Evolutionary conservation across 2,888 invertebrate genomes (phyloP).

Genomic region (Bombylius major): DNA sequence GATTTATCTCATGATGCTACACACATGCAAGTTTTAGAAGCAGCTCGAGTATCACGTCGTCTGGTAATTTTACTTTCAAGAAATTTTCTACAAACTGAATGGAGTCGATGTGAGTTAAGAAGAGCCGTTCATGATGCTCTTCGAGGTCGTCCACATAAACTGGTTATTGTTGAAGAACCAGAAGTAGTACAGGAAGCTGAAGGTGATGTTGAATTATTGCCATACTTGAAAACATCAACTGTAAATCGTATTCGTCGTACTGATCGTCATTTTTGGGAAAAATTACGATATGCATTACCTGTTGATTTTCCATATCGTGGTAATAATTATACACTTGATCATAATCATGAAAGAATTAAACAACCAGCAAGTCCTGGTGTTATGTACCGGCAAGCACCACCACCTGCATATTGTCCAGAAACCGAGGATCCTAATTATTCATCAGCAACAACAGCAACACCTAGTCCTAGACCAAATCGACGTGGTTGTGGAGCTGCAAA

Average conservation of each 20-base stretch:
- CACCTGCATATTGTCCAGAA: slow-evolving; percentile 34
- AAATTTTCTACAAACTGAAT: slow-evolving; percentile 87
- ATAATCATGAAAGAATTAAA: slow-evolving; percentile 35
- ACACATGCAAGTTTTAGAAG: slow-evolving; percentile 53
- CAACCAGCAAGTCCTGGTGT: slow-evolving; percentile 36
- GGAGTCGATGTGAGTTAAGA: slow-evolving; percentile 83
- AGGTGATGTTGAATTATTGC: slow-evolving; percentile 75
- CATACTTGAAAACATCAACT: slow-evolving; percentile 78
- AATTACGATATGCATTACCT: slow-evolving; percentile 78
- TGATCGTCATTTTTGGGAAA: slow-evolving; percentile 89
- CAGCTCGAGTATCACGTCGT: slow-evolving; percentile 75
- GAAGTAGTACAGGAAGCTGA: slow-evolving; percentile 71
- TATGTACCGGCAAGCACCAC: slow-evolving; percentile 32
- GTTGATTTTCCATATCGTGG: slow-evolving; percentile 64
- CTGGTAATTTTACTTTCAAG: slow-evolving; percentile 78
- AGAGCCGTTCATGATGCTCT: slow-evolving; percentile 82
- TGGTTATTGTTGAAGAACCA: slow-evolving; percentile 81
- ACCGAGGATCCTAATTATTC: slow-evolving; percentile 48
- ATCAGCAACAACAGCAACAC: slow-evolving; percentile 52
- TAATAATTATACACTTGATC: slow-evolving; percentile 72
- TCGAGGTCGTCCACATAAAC: slow-evolving; percentile 70
- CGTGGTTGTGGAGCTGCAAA: slow-evolving; percentile 25
- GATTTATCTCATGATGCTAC: slow-evolving; percentile 63
- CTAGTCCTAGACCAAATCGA: slow-evolving; percentile 41
- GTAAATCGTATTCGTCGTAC: slow-evolving; percentile 62